A percentile compares a stretch with the other conserved stretches of the same genome.
phyloP scores from a whole-genome alignment of 2,888 invertebrate genomes.

The Ditylenchus weischeri region DNA sequence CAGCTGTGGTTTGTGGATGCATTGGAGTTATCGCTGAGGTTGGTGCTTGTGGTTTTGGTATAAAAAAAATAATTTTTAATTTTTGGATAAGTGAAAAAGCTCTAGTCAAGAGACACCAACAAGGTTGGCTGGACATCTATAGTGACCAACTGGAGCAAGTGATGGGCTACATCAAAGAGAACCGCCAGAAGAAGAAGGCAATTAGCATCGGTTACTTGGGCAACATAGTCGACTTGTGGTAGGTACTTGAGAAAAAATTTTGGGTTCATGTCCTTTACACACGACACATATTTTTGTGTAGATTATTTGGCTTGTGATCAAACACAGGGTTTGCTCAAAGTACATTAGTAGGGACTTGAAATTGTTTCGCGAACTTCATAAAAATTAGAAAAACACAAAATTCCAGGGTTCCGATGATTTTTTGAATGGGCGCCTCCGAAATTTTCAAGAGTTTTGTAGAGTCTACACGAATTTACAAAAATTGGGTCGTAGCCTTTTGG shows the following conservation, averaged over 20 bases:
- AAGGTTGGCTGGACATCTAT: constrained; percentile 67
- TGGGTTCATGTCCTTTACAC: not conserved
- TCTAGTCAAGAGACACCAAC: constrained; percentile 64
- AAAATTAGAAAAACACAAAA: no score
- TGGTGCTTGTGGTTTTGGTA: not conserved
- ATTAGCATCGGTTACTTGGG: constrained; percentile 67
- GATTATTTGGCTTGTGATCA: no score
- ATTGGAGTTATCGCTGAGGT: constrained; percentile 68
- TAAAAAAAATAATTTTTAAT: no score
- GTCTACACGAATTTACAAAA: no score
- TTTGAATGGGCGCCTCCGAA: no score
- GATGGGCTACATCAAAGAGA: constrained; percentile 48
- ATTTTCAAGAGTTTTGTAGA: no score
- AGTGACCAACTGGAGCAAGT: constrained; percentile 60
- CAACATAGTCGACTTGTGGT: constrained; percentile 66
- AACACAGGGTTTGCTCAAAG: no score
- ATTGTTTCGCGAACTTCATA: no score
- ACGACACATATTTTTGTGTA: not conserved
- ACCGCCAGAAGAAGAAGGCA: constrained; percentile 54
- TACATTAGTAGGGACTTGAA: no score
- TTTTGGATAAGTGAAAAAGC: constrained; percentile 63
- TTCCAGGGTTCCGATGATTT: no score
- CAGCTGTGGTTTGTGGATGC: constrained; percentile 67
- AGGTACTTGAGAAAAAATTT: constrained; percentile 24
- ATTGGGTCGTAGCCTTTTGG: no score